Evolutionary conservation across 2,888 invertebrate species (phyloP).

Genomic region (Epirrita christyi): DNA sequence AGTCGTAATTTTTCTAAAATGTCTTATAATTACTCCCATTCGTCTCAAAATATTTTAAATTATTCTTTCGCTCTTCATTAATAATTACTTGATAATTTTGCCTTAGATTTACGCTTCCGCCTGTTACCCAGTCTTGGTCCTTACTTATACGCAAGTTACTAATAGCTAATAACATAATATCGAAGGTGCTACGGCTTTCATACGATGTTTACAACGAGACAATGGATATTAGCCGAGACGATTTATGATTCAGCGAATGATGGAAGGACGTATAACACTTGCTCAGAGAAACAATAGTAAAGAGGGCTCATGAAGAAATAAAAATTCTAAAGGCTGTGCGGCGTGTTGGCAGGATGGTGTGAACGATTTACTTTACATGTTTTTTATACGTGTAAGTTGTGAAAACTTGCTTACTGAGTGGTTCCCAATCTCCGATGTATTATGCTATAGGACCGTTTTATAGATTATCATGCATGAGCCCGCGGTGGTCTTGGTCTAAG

Average conservation of each 20-base stretch:
- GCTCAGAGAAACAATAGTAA: not conserved
- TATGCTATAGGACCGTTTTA: too few relatives aligned
- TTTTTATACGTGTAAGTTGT: too few relatives aligned
- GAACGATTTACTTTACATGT: not conserved
- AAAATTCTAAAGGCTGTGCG: not conserved
- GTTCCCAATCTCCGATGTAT: too few relatives aligned
- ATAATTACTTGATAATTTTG: too few relatives aligned
- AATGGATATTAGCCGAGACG: constrained; percentile 8
- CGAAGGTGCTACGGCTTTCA: constrained; percentile 10
- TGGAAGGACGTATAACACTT: constrained; percentile 4
- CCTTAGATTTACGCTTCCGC: not conserved
- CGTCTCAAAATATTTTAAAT: too few relatives aligned
- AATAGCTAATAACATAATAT: constrained; percentile 8
- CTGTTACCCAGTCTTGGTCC: not conserved
- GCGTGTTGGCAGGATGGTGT: not conserved
- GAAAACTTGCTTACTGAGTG: too few relatives aligned
- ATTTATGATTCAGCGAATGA: constrained; percentile 23
- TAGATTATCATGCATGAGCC: too few relatives aligned
- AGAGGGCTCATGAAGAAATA: not conserved
- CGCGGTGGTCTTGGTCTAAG: too few relatives aligned
- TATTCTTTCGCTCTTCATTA: too few relatives aligned
- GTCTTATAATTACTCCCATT: too few relatives aligned
- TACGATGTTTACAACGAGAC: constrained; percentile 3
- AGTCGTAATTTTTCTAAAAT: too few relatives aligned
- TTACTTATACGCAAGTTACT: not conserved